Evolutionary conservation across 2,888 invertebrate species (phyloP), one percentile per base, ranked within the genome.

Genomic region (Synergus laeviventris): DNA sequence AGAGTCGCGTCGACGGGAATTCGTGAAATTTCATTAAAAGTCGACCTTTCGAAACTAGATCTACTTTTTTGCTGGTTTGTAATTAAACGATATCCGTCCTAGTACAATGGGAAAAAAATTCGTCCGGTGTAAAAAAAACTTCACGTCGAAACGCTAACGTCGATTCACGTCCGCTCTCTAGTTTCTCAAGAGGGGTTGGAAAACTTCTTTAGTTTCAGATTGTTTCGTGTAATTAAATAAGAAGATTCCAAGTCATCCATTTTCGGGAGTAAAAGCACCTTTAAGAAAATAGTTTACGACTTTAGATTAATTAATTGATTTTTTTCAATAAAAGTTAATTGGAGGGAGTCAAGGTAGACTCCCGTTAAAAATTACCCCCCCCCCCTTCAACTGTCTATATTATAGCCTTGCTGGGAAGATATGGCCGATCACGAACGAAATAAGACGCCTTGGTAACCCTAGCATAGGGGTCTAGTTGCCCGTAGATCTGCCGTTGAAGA

Each of bases 31-130:
- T 31, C 45, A 66, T 66, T 66, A 45, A 66, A 45, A 66, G 14
- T 24, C 66, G 42, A 45, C 42, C 45, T 24, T 21, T 24, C 16
- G 24, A 24, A 66, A 66, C 45, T 59, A 14, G 14, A 59, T 59
- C 42, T 31, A 45, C 64, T 73, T 73, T 73, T 60, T 62, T 74
- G 70, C 75, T 62, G 45, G 36, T 61, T 73, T 66, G 74, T 77
- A 78, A 79, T 79, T 78, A 81, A 81, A 77, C 77, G 79, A 79
- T 79, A 80, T 80, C 78, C 78, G 75, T 54, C 76, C 31, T 18
- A 42, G 36, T 0, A 45, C 54, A 74, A 12, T 64, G 45, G 31
- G 12, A 1, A 16, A 56, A 36, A 14, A 56, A 59, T 21, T 54
- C 31, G 24, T 16, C 45, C 36, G 8, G 45, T 38, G n/a, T 0